Conservation (phyloP, 2,113 vertebrate genomes). For the Mustela lutreola region DNA sequence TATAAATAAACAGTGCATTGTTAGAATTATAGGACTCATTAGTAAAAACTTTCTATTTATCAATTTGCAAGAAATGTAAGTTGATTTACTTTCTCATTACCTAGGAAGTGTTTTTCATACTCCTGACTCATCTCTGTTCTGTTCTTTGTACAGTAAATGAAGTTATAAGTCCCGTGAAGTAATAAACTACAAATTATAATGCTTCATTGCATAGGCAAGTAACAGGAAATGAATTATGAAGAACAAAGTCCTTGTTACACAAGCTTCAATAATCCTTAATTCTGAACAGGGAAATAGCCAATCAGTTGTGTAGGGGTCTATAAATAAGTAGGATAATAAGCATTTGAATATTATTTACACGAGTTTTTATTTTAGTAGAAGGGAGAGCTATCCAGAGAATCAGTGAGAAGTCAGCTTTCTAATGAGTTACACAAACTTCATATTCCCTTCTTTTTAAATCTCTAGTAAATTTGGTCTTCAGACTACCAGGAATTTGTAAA, state of each 20-base stretch:
- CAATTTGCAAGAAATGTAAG: slow-evolving; percentile 79
- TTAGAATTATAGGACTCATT: slow-evolving; percentile 73
- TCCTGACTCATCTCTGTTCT: slow-evolving; percentile 83
- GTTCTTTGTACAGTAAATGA: slow-evolving; percentile 71
- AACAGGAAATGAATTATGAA: slow-evolving; percentile 84
- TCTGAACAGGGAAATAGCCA: slow-evolving; percentile 82
- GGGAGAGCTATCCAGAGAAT: slow-evolving; percentile 65
- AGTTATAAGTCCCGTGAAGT: slow-evolving; percentile 80
- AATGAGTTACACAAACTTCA: slow-evolving; percentile 72
- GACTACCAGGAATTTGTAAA: slow-evolving; percentile 53
- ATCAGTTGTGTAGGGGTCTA: slow-evolving; percentile 73
- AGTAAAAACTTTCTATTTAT: slow-evolving; percentile 77
- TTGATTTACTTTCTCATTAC: slow-evolving; percentile 85
- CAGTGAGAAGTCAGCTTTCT: slow-evolving; percentile 74
- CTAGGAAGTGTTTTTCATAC: slow-evolving; percentile 76
- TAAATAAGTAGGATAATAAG: slow-evolving; percentile 70
- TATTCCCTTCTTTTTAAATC: slow-evolving; percentile 61
- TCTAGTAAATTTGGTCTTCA: slow-evolving; percentile 72
- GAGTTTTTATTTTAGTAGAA: slow-evolving; percentile 61
- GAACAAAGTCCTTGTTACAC: slow-evolving; percentile 78
- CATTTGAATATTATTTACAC: slow-evolving; percentile 77
- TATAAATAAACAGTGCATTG: slow-evolving; percentile 64
- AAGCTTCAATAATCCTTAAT: slow-evolving; percentile 83
- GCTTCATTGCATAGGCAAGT: slow-evolving; percentile 81
- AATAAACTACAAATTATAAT: slow-evolving; percentile 78